Evolutionary conservation across 1,140 invertebrate species (phyloP).

Genomic region (Drosophila prosaltans): DNA sequence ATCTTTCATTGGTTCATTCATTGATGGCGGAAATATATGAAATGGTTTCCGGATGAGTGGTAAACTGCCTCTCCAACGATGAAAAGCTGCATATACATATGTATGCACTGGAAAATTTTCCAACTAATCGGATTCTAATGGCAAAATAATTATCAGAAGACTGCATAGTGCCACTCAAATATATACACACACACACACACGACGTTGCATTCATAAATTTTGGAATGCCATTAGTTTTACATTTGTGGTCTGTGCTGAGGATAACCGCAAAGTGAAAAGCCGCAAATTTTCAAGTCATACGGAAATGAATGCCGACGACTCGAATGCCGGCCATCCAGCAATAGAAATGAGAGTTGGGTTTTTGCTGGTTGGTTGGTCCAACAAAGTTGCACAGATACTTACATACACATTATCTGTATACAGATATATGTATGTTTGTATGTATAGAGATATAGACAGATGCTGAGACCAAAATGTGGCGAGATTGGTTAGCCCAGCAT

Average conservation of each 20-base stretch:
- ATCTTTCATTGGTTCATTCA: constrained; percentile 20
- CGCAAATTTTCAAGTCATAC: constrained; percentile 81
- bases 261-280: constrained; percentile 82
- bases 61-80: not conserved
- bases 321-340: constrained; percentile 29
- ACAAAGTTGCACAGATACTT: constrained; percentile 8
- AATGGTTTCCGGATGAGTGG: constrained; percentile 42
- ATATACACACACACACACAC: constrained; percentile 16
- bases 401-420: constrained; percentile 11
- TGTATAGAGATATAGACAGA: constrained; percentile 27
- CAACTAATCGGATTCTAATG: constrained; percentile 83
- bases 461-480: constrained; percentile 47
- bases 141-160: constrained; percentile 82
- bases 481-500: constrained; percentile 47
- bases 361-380: constrained; percentile 10
- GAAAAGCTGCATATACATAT: constrained; percentile 26
- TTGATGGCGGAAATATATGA: constrained; percentile 72
- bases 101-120: constrained; percentile 57
- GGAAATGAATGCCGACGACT: constrained; percentile 74
- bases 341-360: constrained; percentile 58
- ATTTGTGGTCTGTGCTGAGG: constrained; percentile 81
- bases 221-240: constrained; percentile 82
- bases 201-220: constrained; percentile 77
- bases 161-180: constrained; percentile 53
- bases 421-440: not conserved